Conservation (phyloP, 2,888 invertebrate genomes). For the Alloscopus bannaensis region DNA sequence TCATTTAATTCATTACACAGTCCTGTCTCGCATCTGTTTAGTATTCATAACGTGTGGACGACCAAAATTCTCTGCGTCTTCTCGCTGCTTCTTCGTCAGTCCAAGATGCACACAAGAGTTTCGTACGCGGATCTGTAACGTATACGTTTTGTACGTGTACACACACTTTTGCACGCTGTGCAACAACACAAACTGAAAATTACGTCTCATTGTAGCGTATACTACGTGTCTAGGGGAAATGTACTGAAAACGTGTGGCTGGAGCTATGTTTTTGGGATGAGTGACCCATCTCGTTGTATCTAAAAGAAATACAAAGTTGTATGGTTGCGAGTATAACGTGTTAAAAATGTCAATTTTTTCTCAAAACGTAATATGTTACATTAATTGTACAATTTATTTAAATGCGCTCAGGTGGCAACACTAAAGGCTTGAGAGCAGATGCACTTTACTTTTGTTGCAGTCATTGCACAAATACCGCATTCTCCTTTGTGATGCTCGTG, state of each 20-base stretch:
- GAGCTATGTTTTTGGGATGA: constrained; percentile 39
- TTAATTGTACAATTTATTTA: too few relatives aligned
- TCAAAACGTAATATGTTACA: too few relatives aligned
- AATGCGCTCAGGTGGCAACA: too few relatives aligned
- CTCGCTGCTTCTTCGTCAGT: constrained; percentile 11
- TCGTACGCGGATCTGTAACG: too few relatives aligned
- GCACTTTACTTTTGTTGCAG: too few relatives aligned
- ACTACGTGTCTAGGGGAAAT: background rate
- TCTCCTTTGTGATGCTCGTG: background rate
- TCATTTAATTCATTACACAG: constrained; percentile 64
- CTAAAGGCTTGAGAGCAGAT: too few relatives aligned
- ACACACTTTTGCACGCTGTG: constrained; percentile 22
- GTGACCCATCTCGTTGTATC: constrained; percentile 47
- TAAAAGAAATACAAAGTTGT: too few relatives aligned
- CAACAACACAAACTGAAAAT: constrained; percentile 30
- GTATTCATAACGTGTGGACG: constrained; percentile 63
- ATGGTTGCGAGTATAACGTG: too few relatives aligned
- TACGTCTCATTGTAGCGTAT: constrained; percentile 2
- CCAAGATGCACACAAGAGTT: constrained; percentile 9
- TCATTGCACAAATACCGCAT: too few relatives aligned
- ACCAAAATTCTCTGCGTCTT: constrained; percentile 37
- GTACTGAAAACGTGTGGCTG: too few relatives aligned
- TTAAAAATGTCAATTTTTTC: too few relatives aligned
- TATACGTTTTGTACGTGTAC: constrained; percentile 2
- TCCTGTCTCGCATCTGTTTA: constrained; percentile 61